Base-by-base conservation (phyloP, 2,113 vertebrate genomes). In the Propithecus coquereli region DNA sequence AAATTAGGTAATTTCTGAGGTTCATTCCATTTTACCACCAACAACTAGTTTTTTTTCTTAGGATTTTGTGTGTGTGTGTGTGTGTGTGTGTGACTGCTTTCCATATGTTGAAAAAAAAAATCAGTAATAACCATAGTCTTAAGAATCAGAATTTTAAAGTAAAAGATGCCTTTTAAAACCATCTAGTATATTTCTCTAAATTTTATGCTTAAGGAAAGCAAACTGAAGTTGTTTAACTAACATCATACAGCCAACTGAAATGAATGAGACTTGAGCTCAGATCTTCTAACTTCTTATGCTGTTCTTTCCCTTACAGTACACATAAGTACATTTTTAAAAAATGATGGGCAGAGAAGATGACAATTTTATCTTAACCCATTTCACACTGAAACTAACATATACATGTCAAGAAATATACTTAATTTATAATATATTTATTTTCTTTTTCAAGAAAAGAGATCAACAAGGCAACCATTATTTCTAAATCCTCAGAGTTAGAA, bases 401-500 rank as follows among this genome's bases (percentile, higher is more conserved):
- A 83, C 95, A 91, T 81, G n/a, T 32, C 65, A 74, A 82, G 96
- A 43, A 84, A 8, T 90, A 92, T 22, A 27, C 47, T 77, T 54
- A 68, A 52, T 68, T 71, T 82, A 37, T 76, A 68, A 87, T 91
- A 6, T 74, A 32, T 88, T 79, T 91, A 50, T 95, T 96, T 98
- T 90, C 47, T 97, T 93, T 32, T 83, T 85, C 63, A 43, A 87
- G 45, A 74, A 82, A 87, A 80, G 85, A 92, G 80, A 81, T 50
- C 65, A 70, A 34, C 50, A 85, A 32, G 63, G 57, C 68, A 96
- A 91, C 84, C 87, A 37, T 85, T 59, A 52, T 43, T 86, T 81
- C 95, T 90, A 85, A 83, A 81, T 82, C 90, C 93, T 88, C 95
- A 86, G 73, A 96, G 79, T 90, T 63, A 66, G 92, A 94, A 97